Conservation (phyloP, 1,140 invertebrate genomes). For the Physella acuta region DNA sequence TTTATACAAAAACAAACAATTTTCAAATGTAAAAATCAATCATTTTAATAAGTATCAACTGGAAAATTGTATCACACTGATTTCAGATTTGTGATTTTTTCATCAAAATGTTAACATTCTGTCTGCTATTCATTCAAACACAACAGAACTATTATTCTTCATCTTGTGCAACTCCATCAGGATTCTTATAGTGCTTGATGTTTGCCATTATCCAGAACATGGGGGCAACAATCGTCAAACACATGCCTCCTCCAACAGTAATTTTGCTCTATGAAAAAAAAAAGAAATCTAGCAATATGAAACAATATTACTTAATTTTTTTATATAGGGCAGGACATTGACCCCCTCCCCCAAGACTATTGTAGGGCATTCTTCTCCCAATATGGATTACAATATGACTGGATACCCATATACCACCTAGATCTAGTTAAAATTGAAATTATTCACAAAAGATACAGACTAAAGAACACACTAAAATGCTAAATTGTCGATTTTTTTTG, state of each 20-base stretch:
- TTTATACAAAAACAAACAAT: no score
- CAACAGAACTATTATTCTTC: no score
- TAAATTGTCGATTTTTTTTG: no score
- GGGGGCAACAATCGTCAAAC: background rate
- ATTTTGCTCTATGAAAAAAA: background rate
- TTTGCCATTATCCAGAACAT: conserved; percentile 12
- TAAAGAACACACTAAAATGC: background rate
- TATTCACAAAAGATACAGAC: no score
- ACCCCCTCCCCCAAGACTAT: background rate
- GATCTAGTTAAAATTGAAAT: background rate
- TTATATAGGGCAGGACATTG: background rate
- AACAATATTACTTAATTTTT: background rate
- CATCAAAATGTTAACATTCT: no score
- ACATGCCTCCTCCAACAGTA: background rate
- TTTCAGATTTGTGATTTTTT: no score
- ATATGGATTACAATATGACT: background rate
- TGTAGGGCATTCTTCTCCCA: background rate
- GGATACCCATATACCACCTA: background rate
- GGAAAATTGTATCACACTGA: no score
- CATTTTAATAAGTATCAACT: no score
- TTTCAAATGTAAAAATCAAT: no score
- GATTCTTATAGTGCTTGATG: conserved; percentile 16
- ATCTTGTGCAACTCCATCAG: background rate
- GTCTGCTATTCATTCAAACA: no score
- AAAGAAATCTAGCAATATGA: background rate